Base-by-base conservation (phyloP, 2,797 vertebrate species). In the Channa striata region DNA sequence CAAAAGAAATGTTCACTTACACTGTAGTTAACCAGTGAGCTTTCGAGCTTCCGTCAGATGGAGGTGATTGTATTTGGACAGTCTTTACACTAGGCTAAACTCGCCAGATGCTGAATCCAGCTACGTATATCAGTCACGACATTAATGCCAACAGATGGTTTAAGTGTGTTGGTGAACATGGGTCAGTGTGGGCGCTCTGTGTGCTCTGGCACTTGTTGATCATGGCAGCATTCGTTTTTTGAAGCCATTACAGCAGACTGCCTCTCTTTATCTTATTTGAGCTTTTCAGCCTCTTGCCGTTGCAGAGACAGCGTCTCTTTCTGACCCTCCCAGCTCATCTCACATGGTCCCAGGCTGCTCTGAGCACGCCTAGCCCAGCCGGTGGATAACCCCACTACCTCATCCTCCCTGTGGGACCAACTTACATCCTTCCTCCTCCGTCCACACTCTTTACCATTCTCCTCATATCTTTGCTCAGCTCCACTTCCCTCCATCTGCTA, bases 351-450 rank as follows among this genome's bases (percentile, higher is more conserved):
- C 75, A 76, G 68, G 63, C 75, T 67, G 65, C 62, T 5, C 11
- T 58, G 75, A 83, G 78, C 72, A 74, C 66, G 56, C 82, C 82
- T 78, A 78, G 73, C 72, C 59, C 84, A 86, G 87, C 82, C 67
- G 30, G 83, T 59, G 88, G 84, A 91, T 86, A 82, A 89, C 87
- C 85, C 80, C 64, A 67, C 82, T 85, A 82, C 84, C 86, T 85
- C 88, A 87, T 65, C 80, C 79, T 54, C 75, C 87, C 77, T 82
- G 13, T 0, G 80, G 82, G 87, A 87, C 68, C n/a, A 0, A 57
- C 82, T 86, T 61, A 84, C 85, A 91, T 91, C 90, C 87, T 88
- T 89, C 84, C 88, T 89, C 58, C 69, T 83, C 87, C 49, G 56
- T 81, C 72, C 63, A 16, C 42, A n/a, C 80, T 81, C 79, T 80